A percentile compares a stretch with the other conserved stretches of the same genome.
Conservation (phyloP, 2,113 vertebrate species). For the Chaenogobius annularis region DNA sequence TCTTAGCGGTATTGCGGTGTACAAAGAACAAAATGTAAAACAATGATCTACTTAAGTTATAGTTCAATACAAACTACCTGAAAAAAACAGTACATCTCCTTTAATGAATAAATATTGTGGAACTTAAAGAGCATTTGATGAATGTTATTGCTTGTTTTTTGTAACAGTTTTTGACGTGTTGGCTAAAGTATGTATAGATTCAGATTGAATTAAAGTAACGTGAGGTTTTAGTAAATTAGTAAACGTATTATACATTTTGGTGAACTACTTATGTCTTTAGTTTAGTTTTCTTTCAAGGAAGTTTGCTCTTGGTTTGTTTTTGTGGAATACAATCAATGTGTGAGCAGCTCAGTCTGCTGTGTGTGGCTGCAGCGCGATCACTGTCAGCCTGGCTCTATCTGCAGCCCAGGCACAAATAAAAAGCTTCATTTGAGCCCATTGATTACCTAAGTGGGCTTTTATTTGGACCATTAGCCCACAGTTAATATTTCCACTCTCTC, state of each 20-base stretch:
- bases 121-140: too few relatives aligned
- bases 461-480: slow-evolving; percentile 56
- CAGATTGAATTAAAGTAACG: too few relatives aligned
- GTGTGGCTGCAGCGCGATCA: slow-evolving; percentile 27
- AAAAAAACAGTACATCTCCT: too few relatives aligned
- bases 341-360: not conserved
- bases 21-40: too few relatives aligned
- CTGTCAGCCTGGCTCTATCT: slow-evolving; percentile 28
- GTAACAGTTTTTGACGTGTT: too few relatives aligned
- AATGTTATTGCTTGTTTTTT: too few relatives aligned
- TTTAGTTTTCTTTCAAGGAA: not conserved
- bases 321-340: not conserved
- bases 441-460: slow-evolving; percentile 59
- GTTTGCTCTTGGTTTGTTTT: not conserved
- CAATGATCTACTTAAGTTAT: too few relatives aligned
- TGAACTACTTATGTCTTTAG: not conserved
- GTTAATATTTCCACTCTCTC: slow-evolving; percentile 38
- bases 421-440: slow-evolving; percentile 56
- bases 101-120: too few relatives aligned
- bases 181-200: too few relatives aligned
- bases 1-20: too few relatives aligned
- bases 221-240: too few relatives aligned
- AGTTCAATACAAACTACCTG: too few relatives aligned
- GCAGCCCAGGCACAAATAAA: slow-evolving; percentile 52
- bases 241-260: not conserved